Evolutionary conservation across 2,113 vertebrate species (phyloP), one percentile per base, ranked within the genome.

Genomic region (Periophthalmodon schlosseri): DNA sequence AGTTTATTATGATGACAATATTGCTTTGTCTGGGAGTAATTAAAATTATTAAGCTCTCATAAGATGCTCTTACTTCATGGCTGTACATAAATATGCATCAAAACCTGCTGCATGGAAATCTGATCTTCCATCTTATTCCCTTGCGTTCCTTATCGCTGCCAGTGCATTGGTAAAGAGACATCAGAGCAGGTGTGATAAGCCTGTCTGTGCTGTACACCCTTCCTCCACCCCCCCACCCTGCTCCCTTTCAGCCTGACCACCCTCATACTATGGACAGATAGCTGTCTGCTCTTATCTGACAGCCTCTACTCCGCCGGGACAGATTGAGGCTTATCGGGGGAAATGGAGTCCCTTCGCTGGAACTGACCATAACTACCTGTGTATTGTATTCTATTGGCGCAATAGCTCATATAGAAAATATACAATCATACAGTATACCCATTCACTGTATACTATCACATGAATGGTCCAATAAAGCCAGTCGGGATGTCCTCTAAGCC

Each of bases 221-320:
- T 57, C 54, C 47, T 72, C 28, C 76, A 70, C 39, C 79, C 84
- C 70, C 61, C 50, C 47, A 71, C 36, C 74, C 14, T 28, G 13
- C 68, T 85, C 80, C 75, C 80, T 76, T 80, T 68, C 78, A 86
- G 78, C 54, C 47, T 89, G 90, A 90, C 87, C 85, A 77, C 68
- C 73, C 67, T 65, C 33, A 18, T 76, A 49, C 76, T 14, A 87
- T 69, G 73, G 88, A 90, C 76, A 54, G 91, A 93, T 93, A 85
- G 80, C 82, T 89, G 87, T 91, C 88, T 68, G 47, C 33, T 85
- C 80, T 87, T 91, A 88, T 93, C 91, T 84, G 84, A 78, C 83
- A 83, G 86, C 83, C 77, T 86, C 87, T 81, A 77, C 74, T 91
- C 90, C 81, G 20, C 68, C 74, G 84, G 84, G 91, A 85, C 74